phyloP scores from a whole-genome alignment of 2,113 vertebrate species.

The Esox niger region DNA sequence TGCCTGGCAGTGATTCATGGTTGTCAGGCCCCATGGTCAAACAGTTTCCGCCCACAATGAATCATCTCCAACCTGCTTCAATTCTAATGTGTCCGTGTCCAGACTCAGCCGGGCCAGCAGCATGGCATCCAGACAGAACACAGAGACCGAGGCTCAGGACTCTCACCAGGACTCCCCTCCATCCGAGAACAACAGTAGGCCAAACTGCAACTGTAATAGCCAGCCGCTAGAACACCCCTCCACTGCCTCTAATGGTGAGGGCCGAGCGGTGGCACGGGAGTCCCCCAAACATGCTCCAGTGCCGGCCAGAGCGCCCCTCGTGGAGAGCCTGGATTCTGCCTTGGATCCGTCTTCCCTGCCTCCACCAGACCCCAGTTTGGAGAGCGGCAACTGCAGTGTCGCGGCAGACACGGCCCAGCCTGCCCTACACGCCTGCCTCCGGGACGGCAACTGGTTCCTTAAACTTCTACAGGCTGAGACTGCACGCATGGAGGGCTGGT shows the following conservation, averaged over 20 bases:
- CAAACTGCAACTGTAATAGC: slow-evolving; percentile 81
- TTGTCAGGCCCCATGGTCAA: too few species aligned
- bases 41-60: background rate
- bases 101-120: slow-evolving; percentile 93
- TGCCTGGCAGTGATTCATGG: too few species aligned
- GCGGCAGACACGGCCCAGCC: slow-evolving; percentile 56
- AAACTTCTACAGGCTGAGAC: slow-evolving; percentile 97
- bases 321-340: slow-evolving; percentile 88
- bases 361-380: slow-evolving; percentile 94
- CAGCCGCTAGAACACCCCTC: slow-evolving; percentile 62
- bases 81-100: slow-evolving; percentile 29
- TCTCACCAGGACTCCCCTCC: slow-evolving; percentile 70
- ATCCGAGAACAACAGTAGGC: slow-evolving; percentile 78
- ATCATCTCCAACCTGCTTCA: background rate
- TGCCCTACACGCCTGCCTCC: slow-evolving; percentile 76
- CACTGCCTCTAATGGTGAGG: slow-evolving; percentile 77
- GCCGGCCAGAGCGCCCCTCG: slow-evolving; percentile 83
- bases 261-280: slow-evolving; percentile 72
- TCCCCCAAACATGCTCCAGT: slow-evolving; percentile 78
- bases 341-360: slow-evolving; percentile 94
- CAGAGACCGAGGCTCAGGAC: slow-evolving; percentile 89
- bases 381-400: slow-evolving; percentile 78
- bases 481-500: slow-evolving; percentile 96
- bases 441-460: slow-evolving; percentile 96
- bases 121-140: slow-evolving; percentile 97